Evolutionary conservation across 2,797 vertebrate genomes (phyloP).

Genomic region (Liasis olivaceus): DNA sequence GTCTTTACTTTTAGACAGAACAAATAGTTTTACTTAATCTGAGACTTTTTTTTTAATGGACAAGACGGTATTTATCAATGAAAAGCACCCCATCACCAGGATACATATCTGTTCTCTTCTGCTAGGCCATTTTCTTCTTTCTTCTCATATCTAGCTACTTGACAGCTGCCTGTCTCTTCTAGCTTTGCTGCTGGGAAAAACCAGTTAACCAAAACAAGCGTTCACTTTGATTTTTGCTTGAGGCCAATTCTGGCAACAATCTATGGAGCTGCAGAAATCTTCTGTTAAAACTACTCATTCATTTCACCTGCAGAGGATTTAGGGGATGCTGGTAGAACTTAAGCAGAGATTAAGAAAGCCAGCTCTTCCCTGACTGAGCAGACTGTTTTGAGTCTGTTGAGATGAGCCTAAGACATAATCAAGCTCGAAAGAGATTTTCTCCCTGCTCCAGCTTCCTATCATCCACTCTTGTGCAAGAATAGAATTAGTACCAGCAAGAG

Average conservation of each 20-base stretch:
- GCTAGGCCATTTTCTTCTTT: background rate
- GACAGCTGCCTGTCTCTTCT: background rate
- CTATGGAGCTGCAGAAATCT: background rate
- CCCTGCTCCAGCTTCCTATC: background rate
- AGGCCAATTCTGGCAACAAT: background rate
- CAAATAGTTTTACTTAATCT: background rate
- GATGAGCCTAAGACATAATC: background rate
- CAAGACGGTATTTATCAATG: background rate
- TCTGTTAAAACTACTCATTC: no score
- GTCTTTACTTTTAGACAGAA: background rate
- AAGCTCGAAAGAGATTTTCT: background rate
- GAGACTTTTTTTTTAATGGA: background rate
- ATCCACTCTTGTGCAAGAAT: background rate
- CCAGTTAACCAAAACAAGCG: no score
- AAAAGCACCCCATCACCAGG: background rate
- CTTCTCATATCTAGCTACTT: background rate
- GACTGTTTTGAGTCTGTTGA: background rate
- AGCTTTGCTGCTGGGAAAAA: background rate
- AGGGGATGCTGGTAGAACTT: no score
- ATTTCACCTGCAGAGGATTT: background rate
- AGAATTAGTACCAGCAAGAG: background rate
- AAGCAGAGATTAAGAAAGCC: background rate
- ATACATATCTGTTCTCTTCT: background rate
- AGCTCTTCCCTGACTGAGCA: background rate
- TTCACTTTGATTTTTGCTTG: background rate